Percentiles rank a stretch among this genome's conserved stretches.
These are phyloP conservation scores for Clarias magur DNA, from an alignment of 2,113 vertebrate genomes.

Conservation along the genomic window DNA sequence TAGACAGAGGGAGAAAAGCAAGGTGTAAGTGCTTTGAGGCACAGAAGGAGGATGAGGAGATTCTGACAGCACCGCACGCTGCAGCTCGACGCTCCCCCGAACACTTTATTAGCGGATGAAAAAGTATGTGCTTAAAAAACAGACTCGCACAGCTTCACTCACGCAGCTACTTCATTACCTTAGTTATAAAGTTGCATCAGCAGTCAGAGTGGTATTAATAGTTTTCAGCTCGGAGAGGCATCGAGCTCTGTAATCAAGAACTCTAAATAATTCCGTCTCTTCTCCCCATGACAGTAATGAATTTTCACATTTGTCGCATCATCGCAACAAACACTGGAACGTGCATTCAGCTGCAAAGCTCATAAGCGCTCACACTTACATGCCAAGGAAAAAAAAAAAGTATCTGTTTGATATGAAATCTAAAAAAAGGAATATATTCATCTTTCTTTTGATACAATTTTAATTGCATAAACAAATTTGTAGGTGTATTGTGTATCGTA, in stretches of 20 bases:
- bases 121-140: slow-evolving; percentile 31
- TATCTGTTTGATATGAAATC: not conserved
- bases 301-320: not conserved
- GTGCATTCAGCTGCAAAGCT: not conserved
- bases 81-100: slow-evolving; percentile 1
- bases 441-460: not conserved
- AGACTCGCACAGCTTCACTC: slow-evolving; percentile 1
- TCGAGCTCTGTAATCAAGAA: slow-evolving; percentile 65
- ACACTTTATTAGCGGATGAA: slow-evolving; percentile 26
- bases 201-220: slow-evolving; percentile 66
- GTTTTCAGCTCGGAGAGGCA: slow-evolving; percentile 61
- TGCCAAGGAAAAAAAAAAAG: not conserved
- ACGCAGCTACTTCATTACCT: slow-evolving; percentile 53
- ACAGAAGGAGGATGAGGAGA: slow-evolving; percentile 20
- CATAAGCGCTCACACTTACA: not conserved
- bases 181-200: slow-evolving; percentile 63
- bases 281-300: slow-evolving; percentile 40
- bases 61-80: slow-evolving; percentile 20
- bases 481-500: too few species aligned
- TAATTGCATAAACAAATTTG: not conserved
- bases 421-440: not conserved
- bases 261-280: slow-evolving; percentile 72
- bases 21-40: slow-evolving; percentile 48
- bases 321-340: not conserved
- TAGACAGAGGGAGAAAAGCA: slow-evolving; percentile 21